Evolutionary conservation across 2,888 invertebrate species (phyloP), one percentile per base, ranked within the genome.

Genomic region (Autographa gamma): DNA sequence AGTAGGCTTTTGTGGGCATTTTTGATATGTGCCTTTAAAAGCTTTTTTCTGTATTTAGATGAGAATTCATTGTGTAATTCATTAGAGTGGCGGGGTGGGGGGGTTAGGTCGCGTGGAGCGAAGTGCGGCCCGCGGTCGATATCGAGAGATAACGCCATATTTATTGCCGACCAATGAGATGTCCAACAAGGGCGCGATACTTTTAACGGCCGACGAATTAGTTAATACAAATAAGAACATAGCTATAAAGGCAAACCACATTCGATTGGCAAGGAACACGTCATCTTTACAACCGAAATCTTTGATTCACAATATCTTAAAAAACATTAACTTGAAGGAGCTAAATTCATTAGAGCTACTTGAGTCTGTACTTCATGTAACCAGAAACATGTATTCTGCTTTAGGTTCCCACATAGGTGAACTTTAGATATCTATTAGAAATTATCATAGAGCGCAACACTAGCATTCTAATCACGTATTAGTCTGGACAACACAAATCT

Each of bases 1-100:
- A 95, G 95, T 93, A 95, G 95, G 95, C 95, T 94, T 93, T 94
- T 94, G 95, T 95, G 93, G 93, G 95, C 90, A 95, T 95, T 95
- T 95, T 95, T 95, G 95, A 95, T 95, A 94, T 95, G 95, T 95
- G 95, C 95, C 93, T 95, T 95, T 95, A 95, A 95, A 95, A 95
- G 95, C 95, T 95, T 95, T 95, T 95, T 95, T 95, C 94, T 95
- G 95, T 95, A 95, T 95, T 95, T 94, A 95, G 95, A 95, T 95
- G 95, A 95, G 95, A 93, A 91, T 94, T 95, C 95, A 95, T 95
- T 95, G 95, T 95, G 94, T 95, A 94, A 95, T 95, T 95, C 95
- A 95, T 95, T 95, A 95, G 92, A 91, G 93, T 86, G 90, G 91
- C 92, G 93, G 92, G 92, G 93, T n/a, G 48, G 48, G 48, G 43